Conservation (phyloP, 2,888 invertebrate genomes). For the Gymnosoma rotundatum region DNA sequence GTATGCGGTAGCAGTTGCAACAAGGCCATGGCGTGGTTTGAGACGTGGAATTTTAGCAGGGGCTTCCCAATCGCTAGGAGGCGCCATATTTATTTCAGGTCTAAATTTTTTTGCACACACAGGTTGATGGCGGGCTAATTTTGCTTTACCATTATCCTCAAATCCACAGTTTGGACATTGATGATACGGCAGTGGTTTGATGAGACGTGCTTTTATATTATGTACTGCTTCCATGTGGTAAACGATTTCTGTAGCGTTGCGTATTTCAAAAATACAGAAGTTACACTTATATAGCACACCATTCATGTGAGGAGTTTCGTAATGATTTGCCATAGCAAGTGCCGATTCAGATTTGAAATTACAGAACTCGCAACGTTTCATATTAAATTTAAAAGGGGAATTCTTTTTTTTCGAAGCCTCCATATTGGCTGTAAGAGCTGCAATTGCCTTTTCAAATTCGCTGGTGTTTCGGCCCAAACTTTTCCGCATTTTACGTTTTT, state of each 20-base stretch:
- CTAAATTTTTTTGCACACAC: constrained; percentile 95
- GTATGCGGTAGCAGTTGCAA: constrained; percentile 82
- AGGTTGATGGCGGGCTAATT: constrained; percentile 92
- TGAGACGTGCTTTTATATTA: constrained; percentile 90
- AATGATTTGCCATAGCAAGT: constrained; percentile 91
- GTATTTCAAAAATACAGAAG: constrained; percentile 90
- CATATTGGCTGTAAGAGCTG: constrained; percentile 91
- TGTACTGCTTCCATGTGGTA: constrained; percentile 97
- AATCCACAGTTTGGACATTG: constrained; percentile 97
- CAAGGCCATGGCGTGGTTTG: constrained; percentile 82
- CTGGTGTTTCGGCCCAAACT: constrained; percentile 85
- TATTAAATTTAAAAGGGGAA: constrained; percentile 88
- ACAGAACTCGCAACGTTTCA: constrained; percentile 94
- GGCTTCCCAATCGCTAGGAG: constrained; percentile 95
- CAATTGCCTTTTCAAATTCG: constrained; percentile 87
- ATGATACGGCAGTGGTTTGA: constrained; percentile 92
- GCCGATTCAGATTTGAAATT: constrained; percentile 94
- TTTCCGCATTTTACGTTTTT: constrained; percentile 90
- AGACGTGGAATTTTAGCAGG: constrained; percentile 93
- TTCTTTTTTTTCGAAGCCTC: constrained; percentile 94
- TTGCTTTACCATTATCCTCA: constrained; percentile 96
- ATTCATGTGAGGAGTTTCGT: constrained; percentile 95
- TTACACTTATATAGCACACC: constrained; percentile 93
- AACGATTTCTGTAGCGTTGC: constrained; percentile 93
- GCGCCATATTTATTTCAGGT: constrained; percentile 92